Conservation (phyloP, 2,113 vertebrate species). For the Raja brachyura region DNA sequence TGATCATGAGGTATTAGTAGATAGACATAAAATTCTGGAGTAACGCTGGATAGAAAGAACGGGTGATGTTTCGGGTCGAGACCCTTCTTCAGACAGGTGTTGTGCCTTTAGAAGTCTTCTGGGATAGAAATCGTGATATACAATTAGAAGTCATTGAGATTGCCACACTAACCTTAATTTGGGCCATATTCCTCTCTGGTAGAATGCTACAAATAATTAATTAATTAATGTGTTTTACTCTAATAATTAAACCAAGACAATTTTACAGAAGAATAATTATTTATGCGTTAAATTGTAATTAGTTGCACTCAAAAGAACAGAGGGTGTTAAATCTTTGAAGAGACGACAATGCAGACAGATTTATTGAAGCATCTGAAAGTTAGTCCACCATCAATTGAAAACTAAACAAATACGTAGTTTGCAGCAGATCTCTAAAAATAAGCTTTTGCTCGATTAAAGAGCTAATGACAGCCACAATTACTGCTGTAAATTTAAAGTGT, state of each 20-base stretch:
- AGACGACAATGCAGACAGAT: not conserved
- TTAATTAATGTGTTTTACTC: not conserved
- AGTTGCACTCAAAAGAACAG: not conserved
- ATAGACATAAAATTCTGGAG: no score
- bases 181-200: not conserved
- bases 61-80: no score
- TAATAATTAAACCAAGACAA: not conserved
- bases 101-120: not conserved
- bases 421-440: not conserved
- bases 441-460: not conserved
- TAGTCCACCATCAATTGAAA: not conserved
- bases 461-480: not conserved
- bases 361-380: not conserved
- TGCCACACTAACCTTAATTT: not conserved
- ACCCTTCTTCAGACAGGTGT: not conserved
- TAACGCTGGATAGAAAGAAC: no score
- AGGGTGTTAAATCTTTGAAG: not conserved
- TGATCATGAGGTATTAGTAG: not conserved
- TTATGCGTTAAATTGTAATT: not conserved
- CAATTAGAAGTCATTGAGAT: not conserved
- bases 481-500: not conserved
- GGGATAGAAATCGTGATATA: not conserved
- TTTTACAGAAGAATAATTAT: not conserved
- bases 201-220: not conserved
- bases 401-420: not conserved